Percentiles rank a stretch among this genome's conserved stretches.
These are phyloP conservation scores for Mastomys natalensis DNA, from an alignment of 2,113 vertebrate genomes.

Conservation along the genomic window DNA sequence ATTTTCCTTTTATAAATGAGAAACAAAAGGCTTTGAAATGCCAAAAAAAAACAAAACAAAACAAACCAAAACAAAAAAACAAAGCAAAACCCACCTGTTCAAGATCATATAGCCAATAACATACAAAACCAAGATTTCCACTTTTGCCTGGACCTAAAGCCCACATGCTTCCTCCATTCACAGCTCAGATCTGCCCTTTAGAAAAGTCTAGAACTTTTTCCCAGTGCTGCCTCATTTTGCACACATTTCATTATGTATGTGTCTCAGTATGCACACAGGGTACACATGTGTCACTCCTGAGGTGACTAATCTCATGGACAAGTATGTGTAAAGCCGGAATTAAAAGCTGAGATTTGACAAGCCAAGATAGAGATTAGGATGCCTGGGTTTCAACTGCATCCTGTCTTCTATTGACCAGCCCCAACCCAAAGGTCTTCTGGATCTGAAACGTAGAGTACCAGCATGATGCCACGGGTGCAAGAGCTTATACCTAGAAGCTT, in stretches of 20 bases:
- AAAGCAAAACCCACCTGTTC: background rate
- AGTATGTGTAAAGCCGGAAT: background rate
- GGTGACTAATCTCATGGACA: background rate
- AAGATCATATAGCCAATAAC: background rate
- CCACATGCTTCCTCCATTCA: background rate
- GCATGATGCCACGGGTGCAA: background rate
- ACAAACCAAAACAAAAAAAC: no score
- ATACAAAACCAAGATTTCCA: background rate
- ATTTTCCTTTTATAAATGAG: background rate
- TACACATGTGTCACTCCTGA: background rate
- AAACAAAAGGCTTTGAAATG: background rate
- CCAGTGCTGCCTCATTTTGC: fast-evolving
- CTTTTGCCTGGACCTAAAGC: background rate
- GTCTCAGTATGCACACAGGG: background rate
- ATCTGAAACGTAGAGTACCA: background rate
- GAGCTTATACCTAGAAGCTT: background rate
- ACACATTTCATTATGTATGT: background rate
- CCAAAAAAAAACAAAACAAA: background rate
- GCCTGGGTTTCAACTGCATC: no score
- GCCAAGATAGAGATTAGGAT: background rate
- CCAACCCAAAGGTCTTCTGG: background rate
- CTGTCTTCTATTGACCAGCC: no score
- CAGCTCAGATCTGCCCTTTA: background rate
- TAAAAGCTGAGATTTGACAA: background rate
- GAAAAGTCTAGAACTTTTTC: background rate